Base-by-base conservation (phyloP, 2,888 invertebrate species). In the Ptilodon capucinus region DNA sequence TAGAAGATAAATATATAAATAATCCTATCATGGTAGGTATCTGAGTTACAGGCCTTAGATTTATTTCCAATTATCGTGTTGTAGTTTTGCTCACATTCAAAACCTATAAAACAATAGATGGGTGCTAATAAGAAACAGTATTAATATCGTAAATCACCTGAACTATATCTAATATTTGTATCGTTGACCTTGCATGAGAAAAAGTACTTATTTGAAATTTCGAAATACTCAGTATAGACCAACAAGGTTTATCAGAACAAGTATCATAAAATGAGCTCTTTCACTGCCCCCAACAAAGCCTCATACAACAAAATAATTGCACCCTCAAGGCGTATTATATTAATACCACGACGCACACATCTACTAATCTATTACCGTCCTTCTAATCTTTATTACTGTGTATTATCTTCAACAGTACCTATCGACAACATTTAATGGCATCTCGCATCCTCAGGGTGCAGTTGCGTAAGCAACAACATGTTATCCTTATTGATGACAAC, bases 381-480 rank as follows among this genome's bases (percentile, higher is more conserved):
- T 57, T 62, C 69, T 78, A 78, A 79, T 80, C 81, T 77, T 81
- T 80, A 79, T 77, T 81, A 73, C 73, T 70, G 71, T 67, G 64
- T 75, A 75, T 76, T 77, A 76, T 73, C 67, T 67, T 57, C 61
- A 42, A 68, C 62, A 59, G 67, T 74, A n/a, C n/a, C n/a, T n/a
- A 77, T 75, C 73, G 72, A 73, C 74, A 74, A 67, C 74, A 72
- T 71, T 81, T 82, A 79, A 80, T 67, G 68, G 74, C 69, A 49
- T 64, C 63, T 58, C 65, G 59, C 62, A 68, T 69, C 83, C 79
- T 76, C 60, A 44, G 74, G 75, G 84, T 66, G 75, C 79, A 79
- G 81, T 82, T 77, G 6, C 8, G 28, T 28, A n/a, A n/a, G n/a
- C 28, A 28, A 28, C 28, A 28, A 28, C 28, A 28, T n/a, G 11